phyloP scores from a whole-genome alignment of 2,888 invertebrate genomes.

The Cheilosia impressa region DNA sequence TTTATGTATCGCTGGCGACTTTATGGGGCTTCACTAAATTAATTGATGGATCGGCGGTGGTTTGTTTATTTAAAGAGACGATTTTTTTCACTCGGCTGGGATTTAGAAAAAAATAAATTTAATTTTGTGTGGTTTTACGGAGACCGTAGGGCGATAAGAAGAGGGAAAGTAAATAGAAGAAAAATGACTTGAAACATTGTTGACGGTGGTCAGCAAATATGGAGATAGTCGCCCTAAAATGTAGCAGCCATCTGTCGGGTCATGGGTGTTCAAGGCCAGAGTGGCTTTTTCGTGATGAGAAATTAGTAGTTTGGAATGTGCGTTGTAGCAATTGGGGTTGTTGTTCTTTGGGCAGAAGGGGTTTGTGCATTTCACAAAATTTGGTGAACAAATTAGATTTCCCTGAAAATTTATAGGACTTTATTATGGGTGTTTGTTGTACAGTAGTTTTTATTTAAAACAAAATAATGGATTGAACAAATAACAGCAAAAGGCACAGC shows the following conservation, averaged over 20 bases:
- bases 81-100: neutral
- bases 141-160: neutral
- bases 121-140: neutral
- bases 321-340: too few species aligned
- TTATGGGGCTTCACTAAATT: conserved; percentile 51
- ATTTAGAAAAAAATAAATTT: neutral
- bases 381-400: too few species aligned
- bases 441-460: too few species aligned
- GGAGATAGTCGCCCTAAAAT: neutral
- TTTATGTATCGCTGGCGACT: conserved; percentile 24
- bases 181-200: neutral
- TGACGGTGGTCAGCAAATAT: too few species aligned
- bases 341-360: too few species aligned
- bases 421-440: too few species aligned
- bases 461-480: too few species aligned
- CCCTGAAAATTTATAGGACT: too few species aligned
- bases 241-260: neutral
- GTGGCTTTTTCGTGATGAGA: too few species aligned
- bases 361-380: too few species aligned
- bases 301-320: too few species aligned
- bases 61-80: conserved; percentile 29
- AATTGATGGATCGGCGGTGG: conserved; percentile 28
- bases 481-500: too few species aligned
- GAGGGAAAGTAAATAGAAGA: neutral
- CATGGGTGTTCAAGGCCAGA: neutral